These are phyloP conservation scores for Syngnathoides biaculeatus DNA, from an alignment of 2,113 vertebrate species.

Conservation along the genomic window DNA sequence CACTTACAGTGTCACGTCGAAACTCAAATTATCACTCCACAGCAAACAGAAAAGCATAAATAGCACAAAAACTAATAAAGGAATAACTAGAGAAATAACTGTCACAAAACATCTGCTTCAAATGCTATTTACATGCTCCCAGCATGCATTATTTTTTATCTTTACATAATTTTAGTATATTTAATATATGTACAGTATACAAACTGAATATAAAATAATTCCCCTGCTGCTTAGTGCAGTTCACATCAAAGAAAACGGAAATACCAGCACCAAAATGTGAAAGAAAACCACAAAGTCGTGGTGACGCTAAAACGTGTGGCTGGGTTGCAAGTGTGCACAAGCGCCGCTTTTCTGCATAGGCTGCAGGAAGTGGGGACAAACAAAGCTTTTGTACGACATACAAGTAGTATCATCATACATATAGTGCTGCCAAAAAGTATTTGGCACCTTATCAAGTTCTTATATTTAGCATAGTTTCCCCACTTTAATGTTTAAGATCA, in stretches of 20 bases:
- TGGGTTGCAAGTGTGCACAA: neutral
- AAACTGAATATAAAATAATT: neutral
- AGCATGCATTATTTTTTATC: neutral
- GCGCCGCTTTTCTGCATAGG: neutral
- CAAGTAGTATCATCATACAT: neutral
- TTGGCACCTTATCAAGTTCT: too few relatives aligned
- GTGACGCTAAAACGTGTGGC: neutral
- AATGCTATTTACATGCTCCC: too few relatives aligned
- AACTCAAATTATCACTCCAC: too few relatives aligned
- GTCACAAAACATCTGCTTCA: too few relatives aligned
- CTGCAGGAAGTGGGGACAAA: neutral
- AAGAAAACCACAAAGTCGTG: neutral
- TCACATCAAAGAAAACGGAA: neutral
- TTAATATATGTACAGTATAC: neutral
- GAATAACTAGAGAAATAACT: too few relatives aligned
- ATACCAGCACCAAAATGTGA: neutral
- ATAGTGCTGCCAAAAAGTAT: too few relatives aligned
- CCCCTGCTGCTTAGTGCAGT: neutral
- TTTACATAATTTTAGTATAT: neutral
- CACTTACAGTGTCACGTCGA: too few relatives aligned
- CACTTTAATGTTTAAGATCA: too few relatives aligned
- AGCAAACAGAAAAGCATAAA: too few relatives aligned
- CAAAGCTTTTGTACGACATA: neutral
- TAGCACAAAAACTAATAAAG: too few relatives aligned
- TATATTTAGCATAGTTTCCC: too few relatives aligned